A percentile compares a stretch with the other conserved stretches of the same genome.
These are phyloP conservation scores for Isaurus tuberculatus DNA, from an alignment of 92 coral and sea anemone species.

Conservation along the genomic window DNA sequence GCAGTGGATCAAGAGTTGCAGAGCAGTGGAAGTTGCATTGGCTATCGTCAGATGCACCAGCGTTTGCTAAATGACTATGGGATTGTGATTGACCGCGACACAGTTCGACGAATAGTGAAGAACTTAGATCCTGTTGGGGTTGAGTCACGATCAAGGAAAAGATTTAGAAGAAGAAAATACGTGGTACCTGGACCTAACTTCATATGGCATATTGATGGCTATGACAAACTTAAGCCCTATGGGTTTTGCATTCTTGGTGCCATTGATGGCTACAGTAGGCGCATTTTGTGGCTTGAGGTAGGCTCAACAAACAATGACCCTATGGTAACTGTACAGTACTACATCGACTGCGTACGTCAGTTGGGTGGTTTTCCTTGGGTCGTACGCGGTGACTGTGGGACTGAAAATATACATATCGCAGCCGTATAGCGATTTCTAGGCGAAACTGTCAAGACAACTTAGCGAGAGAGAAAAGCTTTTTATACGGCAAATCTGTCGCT, in stretches of 20 bases:
- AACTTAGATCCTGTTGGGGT: slow-evolving; percentile 51
- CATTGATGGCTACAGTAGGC: slow-evolving; percentile 45
- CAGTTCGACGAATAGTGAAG: not conserved
- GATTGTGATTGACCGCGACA: slow-evolving; percentile 10
- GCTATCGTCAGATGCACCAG: slow-evolving; percentile 27
- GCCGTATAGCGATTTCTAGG: not conserved
- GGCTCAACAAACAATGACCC: slow-evolving; percentile 51
- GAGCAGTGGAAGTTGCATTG: slow-evolving; percentile 13
- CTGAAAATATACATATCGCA: not conserved
- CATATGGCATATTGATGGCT: slow-evolving; percentile 46
- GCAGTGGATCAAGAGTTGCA: slow-evolving; percentile 27
- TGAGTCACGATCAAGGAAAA: slow-evolving; percentile 49
- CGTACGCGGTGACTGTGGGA: too few relatives aligned
- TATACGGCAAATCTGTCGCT: not conserved
- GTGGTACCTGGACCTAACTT: slow-evolving; percentile 30
- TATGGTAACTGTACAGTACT: slow-evolving; percentile 31
- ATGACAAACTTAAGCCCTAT: slow-evolving; percentile 38
- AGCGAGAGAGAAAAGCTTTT: not conserved
- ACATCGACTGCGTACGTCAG: slow-evolving; percentile 41
- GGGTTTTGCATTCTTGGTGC: slow-evolving; percentile 53
- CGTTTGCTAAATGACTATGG: slow-evolving; percentile 21
- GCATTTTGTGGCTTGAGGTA: slow-evolving; percentile 49
- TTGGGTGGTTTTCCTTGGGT: too few relatives aligned
- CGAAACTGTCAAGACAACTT: not conserved
- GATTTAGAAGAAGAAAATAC: slow-evolving; percentile 51